A percentile compares a stretch with the other conserved stretches of the same genome.
These are phyloP conservation scores for Albula glossodonta DNA, from an alignment of 2,113 vertebrate genomes.

Conservation along the genomic window DNA sequence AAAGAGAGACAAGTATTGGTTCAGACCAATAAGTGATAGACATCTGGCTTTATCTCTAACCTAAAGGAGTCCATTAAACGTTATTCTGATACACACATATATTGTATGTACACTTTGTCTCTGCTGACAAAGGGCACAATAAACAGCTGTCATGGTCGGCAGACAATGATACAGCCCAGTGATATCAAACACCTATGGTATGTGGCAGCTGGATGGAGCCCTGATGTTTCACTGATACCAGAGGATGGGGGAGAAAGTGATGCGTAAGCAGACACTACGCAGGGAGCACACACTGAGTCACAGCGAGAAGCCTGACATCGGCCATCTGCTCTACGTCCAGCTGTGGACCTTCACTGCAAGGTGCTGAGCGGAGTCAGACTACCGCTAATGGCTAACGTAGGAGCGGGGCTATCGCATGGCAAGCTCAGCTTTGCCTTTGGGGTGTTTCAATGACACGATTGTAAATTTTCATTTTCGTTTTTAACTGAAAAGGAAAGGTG, in stretches of 20 bases:
- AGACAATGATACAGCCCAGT: not conserved
- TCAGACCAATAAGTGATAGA: too few species aligned
- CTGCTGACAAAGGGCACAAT: not conserved
- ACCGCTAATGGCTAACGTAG: not conserved
- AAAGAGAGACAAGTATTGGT: too few species aligned
- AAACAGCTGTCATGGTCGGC: not conserved
- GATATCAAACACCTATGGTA: not conserved
- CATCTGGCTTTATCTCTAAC: too few species aligned
- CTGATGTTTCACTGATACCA: not conserved
- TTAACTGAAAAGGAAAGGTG: not conserved
- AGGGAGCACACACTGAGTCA: not conserved
- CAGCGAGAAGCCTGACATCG: not conserved
- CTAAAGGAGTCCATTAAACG: too few species aligned
- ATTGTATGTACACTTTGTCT: not conserved
- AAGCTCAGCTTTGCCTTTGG: too few species aligned
- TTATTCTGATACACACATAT: too few species aligned
- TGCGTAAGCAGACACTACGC: not conserved
- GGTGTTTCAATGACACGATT: not conserved
- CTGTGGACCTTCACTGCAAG: not conserved
- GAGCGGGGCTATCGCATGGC: not conserved
- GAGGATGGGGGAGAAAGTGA: not conserved
- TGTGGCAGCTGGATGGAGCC: not conserved
- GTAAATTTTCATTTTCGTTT: not conserved
- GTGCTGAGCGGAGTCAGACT: not conserved
- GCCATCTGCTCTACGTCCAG: not conserved